Evolutionary conservation across 92 coral and sea anemone species (phyloP).

Genomic region (Bergia puertoricense): DNA sequence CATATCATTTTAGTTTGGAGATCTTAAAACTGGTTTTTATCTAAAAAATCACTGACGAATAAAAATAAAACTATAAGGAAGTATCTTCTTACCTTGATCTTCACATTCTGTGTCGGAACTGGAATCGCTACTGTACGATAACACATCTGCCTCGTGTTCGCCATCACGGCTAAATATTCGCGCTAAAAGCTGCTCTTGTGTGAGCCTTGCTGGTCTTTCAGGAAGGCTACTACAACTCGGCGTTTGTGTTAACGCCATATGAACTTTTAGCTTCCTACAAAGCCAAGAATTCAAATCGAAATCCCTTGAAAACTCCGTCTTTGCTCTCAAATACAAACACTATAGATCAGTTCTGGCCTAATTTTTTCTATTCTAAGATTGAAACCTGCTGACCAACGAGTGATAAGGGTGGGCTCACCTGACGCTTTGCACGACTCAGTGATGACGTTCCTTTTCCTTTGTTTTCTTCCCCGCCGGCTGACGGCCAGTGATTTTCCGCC

Average conservation of each 20-base stretch:
- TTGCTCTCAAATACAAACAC: neutral
- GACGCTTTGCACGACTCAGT: slow-evolving; percentile 8
- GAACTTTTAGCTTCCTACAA: slow-evolving; percentile 8
- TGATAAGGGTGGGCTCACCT: slow-evolving; percentile 40
- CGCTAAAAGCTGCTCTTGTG: slow-evolving; percentile 79
- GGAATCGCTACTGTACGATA: slow-evolving; percentile 62
- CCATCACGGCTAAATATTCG: slow-evolving; percentile 75
- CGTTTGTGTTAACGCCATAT: slow-evolving; percentile 85
- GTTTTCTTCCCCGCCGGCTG: neutral
- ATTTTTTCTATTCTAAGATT: neutral
- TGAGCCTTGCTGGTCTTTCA: slow-evolving; percentile 57
- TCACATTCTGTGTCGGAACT: slow-evolving; percentile 80
- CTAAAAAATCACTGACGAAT: neutral
- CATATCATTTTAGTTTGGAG: neutral
- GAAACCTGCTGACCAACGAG: slow-evolving; percentile 35
- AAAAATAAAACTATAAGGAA: neutral
- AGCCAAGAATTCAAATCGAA: slow-evolving; percentile 16
- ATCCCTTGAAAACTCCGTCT: slow-evolving; percentile 12
- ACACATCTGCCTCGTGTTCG: slow-evolving; percentile 48
- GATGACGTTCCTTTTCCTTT: slow-evolving; percentile 26
- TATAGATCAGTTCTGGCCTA: neutral
- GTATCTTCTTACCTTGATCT: slow-evolving; percentile 60
- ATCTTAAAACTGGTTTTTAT: too few relatives aligned
- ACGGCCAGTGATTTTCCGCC: neutral
- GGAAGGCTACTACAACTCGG: slow-evolving; percentile 57